Percentiles rank a stretch among this genome's conserved stretches.
Conservation (phyloP, 64 coral and sea anemone genomes). For the Montipora sp. region DNA sequence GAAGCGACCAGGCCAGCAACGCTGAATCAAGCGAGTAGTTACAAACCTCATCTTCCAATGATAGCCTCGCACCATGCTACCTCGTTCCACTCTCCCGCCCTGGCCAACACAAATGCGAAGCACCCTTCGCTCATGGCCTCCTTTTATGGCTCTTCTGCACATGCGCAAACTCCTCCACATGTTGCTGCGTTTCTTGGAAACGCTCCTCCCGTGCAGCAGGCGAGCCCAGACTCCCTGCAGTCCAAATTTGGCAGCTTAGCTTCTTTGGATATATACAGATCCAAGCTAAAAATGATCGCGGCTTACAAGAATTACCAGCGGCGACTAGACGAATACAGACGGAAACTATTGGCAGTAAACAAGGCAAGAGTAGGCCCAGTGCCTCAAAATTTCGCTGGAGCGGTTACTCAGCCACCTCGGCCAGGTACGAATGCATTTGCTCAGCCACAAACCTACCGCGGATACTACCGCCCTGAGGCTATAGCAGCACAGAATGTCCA, state of each 20-base stretch:
- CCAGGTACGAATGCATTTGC: conserved; percentile 31
- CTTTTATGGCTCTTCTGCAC: conserved; percentile 39
- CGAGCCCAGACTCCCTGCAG: conserved; percentile 79
- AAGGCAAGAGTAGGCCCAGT: conserved; percentile 26
- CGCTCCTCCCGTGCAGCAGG: background rate
- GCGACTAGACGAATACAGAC: conserved; percentile 70
- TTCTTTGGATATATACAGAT: conserved; percentile 71
- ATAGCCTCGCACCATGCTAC: conserved; percentile 36
- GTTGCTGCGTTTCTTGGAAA: background rate
- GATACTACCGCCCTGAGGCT: conserved; percentile 28
- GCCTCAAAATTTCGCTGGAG: background rate
- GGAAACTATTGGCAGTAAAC: conserved; percentile 8
- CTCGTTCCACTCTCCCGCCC: background rate
- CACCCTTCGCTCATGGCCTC: conserved; percentile 10
- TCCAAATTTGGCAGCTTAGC: conserved; percentile 82
- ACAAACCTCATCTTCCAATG: conserved; percentile 57
- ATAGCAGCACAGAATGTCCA: conserved; percentile 23
- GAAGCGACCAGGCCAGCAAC: conserved; percentile 41
- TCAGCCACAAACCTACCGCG: conserved; percentile 29
- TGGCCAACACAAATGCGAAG: conserved; percentile 4
- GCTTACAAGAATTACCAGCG: conserved; percentile 94
- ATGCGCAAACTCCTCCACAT: conserved; percentile 32
- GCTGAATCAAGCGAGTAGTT: conserved; percentile 12
- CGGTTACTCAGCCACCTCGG: conserved; percentile 27
- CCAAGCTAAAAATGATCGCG: conserved; percentile 94